Evolutionary conservation across 2,888 invertebrate genomes (phyloP).

Genomic region (Phortica magna): DNA sequence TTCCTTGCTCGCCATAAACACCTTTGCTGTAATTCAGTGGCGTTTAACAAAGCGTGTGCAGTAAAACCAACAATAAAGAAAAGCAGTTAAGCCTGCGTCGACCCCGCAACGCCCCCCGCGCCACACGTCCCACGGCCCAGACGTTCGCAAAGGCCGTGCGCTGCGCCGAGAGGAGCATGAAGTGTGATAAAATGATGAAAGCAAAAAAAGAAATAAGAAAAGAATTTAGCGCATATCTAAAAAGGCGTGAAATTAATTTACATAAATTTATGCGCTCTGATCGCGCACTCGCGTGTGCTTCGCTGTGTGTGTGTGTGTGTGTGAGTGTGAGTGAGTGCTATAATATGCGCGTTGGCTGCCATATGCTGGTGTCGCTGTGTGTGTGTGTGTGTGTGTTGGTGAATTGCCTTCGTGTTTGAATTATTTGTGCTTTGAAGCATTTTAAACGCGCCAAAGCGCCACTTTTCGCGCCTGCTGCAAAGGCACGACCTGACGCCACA

Average conservation of each 20-base stretch:
- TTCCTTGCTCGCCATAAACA: background rate
- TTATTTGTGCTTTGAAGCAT: conserved; percentile 24
- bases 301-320: background rate
- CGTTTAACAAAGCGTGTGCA: conserved; percentile 18
- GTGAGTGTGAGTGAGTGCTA: background rate
- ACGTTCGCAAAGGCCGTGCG: too few relatives aligned
- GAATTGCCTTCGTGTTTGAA: background rate
- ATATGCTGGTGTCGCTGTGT: conserved; percentile 9
- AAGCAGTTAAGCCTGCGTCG: background rate
- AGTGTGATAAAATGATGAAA: background rate
- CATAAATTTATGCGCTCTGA: conserved; percentile 79
- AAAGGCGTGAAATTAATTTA: conserved; percentile 79
- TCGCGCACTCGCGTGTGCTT: conserved; percentile 67
- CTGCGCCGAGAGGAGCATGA: background rate
- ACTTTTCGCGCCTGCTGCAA: conserved; percentile 12
- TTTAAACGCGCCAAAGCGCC: conserved; percentile 9
- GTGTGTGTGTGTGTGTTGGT: background rate
- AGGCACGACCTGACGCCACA: background rate
- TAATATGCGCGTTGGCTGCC: too few relatives aligned
- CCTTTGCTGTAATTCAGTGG: background rate
- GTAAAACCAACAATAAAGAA: background rate
- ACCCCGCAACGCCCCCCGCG: background rate
- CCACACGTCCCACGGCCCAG: background rate
- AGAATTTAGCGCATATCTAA: conserved; percentile 72
- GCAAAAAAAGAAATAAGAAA: background rate